Conservation (phyloP, 1,140 invertebrate species). For the Antheraea mylitta region DNA sequence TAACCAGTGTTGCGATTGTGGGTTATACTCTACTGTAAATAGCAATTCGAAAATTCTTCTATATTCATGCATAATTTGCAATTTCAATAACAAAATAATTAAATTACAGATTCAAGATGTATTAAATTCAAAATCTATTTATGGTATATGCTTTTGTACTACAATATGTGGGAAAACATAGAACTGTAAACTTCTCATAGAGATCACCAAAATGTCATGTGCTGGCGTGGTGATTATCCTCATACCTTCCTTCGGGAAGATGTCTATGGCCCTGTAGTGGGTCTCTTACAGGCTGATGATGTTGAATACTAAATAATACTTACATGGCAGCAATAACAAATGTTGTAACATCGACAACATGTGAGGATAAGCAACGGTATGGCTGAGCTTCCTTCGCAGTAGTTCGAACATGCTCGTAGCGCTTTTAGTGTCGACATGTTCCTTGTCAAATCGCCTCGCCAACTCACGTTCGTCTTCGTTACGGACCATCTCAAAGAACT, state of each 20-base stretch:
- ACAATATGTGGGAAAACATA: too few species aligned
- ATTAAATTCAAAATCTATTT: too few species aligned
- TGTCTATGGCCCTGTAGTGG: too few species aligned
- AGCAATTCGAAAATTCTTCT: background rate
- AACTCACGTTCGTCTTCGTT: constrained; percentile 98
- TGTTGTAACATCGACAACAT: constrained; percentile 95
- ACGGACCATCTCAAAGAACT: constrained; percentile 99
- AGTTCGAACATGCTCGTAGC: constrained; percentile 96
- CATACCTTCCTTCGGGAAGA: too few species aligned
- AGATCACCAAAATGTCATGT: too few species aligned
- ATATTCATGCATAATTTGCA: background rate
- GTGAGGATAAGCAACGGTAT: constrained; percentile 96
- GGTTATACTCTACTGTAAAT: constrained; percentile 73
- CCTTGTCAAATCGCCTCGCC: constrained; percentile 92
- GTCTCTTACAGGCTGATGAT: too few species aligned
- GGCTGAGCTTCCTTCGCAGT: constrained; percentile 92
- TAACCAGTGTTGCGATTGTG: constrained; percentile 94
- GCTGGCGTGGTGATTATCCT: too few species aligned
- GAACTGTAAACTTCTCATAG: too few species aligned
- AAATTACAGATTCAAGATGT: too few species aligned
- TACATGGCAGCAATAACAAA: constrained; percentile 92
- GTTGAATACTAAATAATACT: constrained; percentile 69
- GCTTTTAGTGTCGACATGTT: constrained; percentile 97
- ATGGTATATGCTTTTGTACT: too few species aligned
- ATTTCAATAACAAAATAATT: too few species aligned